phyloP scores from a whole-genome alignment of 1,140 invertebrate genomes.

The Eulimnadia texana region DNA sequence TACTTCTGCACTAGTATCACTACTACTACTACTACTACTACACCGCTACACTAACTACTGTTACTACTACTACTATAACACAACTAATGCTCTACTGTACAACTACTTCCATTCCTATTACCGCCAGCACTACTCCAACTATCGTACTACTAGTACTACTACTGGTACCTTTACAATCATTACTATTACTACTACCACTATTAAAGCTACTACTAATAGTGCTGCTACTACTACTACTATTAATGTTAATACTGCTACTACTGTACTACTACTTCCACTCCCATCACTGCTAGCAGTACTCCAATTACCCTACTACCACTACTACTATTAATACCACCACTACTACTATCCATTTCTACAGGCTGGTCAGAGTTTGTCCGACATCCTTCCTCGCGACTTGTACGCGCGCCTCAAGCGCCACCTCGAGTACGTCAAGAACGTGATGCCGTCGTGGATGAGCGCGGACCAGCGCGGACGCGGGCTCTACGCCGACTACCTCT shows the following conservation, averaged over 20 bases:
- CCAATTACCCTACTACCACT: neutral
- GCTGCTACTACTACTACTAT: neutral
- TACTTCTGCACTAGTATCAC: neutral
- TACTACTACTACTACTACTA: neutral
- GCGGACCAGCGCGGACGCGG: conserved; percentile 33
- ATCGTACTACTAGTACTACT: too few relatives aligned
- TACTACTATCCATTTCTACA: conserved; percentile 7
- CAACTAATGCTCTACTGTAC: too few relatives aligned
- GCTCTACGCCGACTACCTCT: conserved; percentile 36
- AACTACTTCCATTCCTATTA: neutral
- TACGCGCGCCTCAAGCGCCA: conserved; percentile 35
- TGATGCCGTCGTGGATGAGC: conserved; percentile 37
- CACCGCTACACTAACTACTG: neutral
- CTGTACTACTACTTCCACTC: too few relatives aligned
- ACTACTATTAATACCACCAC: neutral
- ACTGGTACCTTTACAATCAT: too few relatives aligned
- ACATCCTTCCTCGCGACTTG: conserved; percentile 34
- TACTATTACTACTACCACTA: neutral
- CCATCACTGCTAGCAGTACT: too few relatives aligned
- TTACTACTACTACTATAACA: neutral
- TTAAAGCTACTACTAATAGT: neutral
- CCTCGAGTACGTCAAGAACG: conserved; percentile 33
- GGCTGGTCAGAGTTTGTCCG: conserved; percentile 28
- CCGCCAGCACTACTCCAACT: neutral
- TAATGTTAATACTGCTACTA: too few relatives aligned